Conservation (phyloP, 2,888 invertebrate species). For the Ormia ochracea region DNA sequence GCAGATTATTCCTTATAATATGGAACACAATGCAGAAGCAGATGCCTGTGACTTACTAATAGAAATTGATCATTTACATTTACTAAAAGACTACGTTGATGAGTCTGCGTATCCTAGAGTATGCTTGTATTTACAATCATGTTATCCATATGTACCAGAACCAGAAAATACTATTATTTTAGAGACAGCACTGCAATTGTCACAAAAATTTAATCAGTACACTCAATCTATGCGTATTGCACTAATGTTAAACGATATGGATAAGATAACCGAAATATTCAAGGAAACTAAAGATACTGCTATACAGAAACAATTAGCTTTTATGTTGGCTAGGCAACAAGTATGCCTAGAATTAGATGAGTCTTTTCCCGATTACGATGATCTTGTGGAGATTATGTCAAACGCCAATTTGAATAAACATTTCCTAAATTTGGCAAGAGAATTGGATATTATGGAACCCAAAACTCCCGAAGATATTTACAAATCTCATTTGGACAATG, state of each 20-base stretch:
- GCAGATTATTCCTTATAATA: slow-evolving; percentile 94
- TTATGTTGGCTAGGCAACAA: slow-evolving; percentile 96
- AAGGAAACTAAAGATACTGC: slow-evolving; percentile 87
- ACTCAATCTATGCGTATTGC: slow-evolving; percentile 94
- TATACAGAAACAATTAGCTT: slow-evolving; percentile 94
- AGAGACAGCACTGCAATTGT: slow-evolving; percentile 89
- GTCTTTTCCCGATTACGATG: slow-evolving; percentile 82
- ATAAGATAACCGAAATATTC: slow-evolving; percentile 90
- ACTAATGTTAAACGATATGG: slow-evolving; percentile 90
- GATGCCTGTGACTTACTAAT: slow-evolving; percentile 98
- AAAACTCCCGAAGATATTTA: slow-evolving; percentile 99
- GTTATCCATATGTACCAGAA: slow-evolving; percentile 97
- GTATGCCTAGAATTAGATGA: slow-evolving; percentile 88
- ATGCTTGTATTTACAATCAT: slow-evolving; percentile 90
- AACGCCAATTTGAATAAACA: slow-evolving; percentile 95
- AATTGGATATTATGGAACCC: slow-evolving; percentile 99
- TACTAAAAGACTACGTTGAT: slow-evolving; percentile 91
- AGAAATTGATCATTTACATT: slow-evolving; percentile 95
- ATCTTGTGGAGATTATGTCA: slow-evolving; percentile 92
- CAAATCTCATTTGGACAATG: slow-evolving; percentile 96
- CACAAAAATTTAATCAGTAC: slow-evolving; percentile 90
- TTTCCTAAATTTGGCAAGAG: slow-evolving; percentile 94
- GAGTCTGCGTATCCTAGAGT: slow-evolving; percentile 93
- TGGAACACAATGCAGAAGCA: slow-evolving; percentile 98
- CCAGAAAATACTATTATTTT: slow-evolving; percentile 92